Evolutionary conservation across 1,140 invertebrate species (phyloP), one percentile per base, ranked within the genome.

Genomic region (Lanistes nyassanus): DNA sequence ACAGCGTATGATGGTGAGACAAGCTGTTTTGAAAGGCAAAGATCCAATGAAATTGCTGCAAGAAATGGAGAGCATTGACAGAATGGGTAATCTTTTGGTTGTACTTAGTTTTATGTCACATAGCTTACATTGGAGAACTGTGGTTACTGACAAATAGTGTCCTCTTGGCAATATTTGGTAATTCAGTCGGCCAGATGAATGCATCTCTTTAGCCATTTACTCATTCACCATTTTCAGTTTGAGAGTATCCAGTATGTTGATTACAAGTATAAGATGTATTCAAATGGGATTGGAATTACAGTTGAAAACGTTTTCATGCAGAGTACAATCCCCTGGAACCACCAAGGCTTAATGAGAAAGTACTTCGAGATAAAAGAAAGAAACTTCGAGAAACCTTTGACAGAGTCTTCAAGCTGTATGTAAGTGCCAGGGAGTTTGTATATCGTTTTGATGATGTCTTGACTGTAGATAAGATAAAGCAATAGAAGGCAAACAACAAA

Each of bases 11-110:
- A 93, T 98, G 90, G 98, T 99, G 3, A 90, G 97, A 84, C 95
- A 96, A 75, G 96, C 97, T 72, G 97, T 99, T n/a, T 90, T 99
- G 0, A 99, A 99, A 92, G 97, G 97, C 86, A 99, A 99, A 92
- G 97, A 99, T 92, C 97, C 97, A 13, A 91, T 93, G 74, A 95
- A 97, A 88, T 93, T 99, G 71, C 92, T 99, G 47, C 93, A 95
- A 87, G 97, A 99, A 91, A 93, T 99, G 92, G 97, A 98, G 88
- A 96, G 98, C 90, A 97, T 99, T 87, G 97, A 99, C 92, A 94
- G 96, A 92, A 98, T 98, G 95, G 96, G 96, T 97, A 92, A 85
- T 83, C 83, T 51, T n/a, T n/a, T n/a, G 2, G 67, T 65, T 60
- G n/a, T 26, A 47, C 36, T 70, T 6, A 23, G 31, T 29, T 67